Evolutionary conservation across 1,140 invertebrate genomes (phyloP).

Genomic region (Armadillidium nasatum): DNA sequence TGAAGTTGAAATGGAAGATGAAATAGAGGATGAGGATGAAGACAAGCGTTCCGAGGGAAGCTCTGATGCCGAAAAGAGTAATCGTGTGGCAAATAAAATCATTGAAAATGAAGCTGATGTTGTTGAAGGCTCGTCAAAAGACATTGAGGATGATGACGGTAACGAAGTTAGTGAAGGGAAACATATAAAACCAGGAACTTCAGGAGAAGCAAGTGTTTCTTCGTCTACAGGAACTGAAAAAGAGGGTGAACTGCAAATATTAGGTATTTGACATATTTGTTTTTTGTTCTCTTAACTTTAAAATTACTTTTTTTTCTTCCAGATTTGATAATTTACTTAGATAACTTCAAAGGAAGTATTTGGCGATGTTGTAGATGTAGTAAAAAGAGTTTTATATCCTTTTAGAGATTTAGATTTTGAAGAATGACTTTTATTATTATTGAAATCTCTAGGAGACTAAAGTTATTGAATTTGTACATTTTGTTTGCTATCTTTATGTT

Average conservation of each 20-base stretch:
- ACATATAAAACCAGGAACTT: not conserved
- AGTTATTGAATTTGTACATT: too few species aligned
- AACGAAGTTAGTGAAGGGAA: not conserved
- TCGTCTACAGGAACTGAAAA: not conserved
- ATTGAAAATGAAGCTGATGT: slow-evolving; percentile 1
- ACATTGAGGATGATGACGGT: not conserved
- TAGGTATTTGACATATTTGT: not conserved
- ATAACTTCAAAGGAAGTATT: too few species aligned
- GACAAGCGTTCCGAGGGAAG: not conserved
- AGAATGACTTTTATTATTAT: too few species aligned
- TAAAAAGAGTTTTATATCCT: too few species aligned
- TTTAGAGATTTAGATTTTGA: too few species aligned
- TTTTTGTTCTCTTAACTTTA: too few species aligned
- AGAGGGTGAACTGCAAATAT: not conserved
- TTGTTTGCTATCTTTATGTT: too few species aligned
- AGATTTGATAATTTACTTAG: too few species aligned
- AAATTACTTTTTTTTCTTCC: too few species aligned
- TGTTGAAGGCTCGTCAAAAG: not conserved
- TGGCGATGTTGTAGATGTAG: too few species aligned
- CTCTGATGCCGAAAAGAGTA: not conserved
- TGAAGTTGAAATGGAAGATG: not conserved
- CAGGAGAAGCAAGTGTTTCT: not conserved
- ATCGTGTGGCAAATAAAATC: not conserved
- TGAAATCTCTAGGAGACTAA: too few species aligned
- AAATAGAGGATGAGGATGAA: not conserved